These are phyloP conservation scores for Palloptera scutellata DNA, from an alignment of 2,888 invertebrate species.

Conservation along the genomic window DNA sequence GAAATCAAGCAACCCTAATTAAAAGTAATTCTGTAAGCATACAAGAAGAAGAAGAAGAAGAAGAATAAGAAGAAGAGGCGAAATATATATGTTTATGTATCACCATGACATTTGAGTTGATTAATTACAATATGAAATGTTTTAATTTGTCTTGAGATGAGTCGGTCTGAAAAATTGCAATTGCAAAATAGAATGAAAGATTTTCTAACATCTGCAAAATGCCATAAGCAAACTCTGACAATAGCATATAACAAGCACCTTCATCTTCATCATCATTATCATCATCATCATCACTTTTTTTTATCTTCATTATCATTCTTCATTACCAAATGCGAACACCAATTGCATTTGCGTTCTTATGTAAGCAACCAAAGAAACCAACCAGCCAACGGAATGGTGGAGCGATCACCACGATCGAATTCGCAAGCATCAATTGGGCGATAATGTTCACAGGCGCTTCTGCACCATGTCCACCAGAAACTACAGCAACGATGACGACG, in stretches of 20 bases:
- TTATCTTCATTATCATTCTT: not conserved
- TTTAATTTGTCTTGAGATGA: too few species aligned
- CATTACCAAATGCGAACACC: not conserved
- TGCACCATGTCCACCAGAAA: slow-evolving; percentile 14
- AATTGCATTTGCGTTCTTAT: not conserved
- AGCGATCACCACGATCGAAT: not conserved
- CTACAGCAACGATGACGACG: not conserved
- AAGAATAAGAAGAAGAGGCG: too few species aligned
- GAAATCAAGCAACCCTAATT: not conserved
- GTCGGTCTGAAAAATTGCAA: too few species aligned
- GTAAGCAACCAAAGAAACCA: not conserved
- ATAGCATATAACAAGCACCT: not conserved
- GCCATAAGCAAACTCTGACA: not conserved
- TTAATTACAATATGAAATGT: too few species aligned
- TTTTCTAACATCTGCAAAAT: not conserved
- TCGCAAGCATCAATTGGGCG: slow-evolving; percentile 3
- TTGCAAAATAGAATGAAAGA: too few species aligned
- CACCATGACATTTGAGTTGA: too few species aligned
- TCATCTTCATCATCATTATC: not conserved
- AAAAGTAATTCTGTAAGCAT: too few species aligned
- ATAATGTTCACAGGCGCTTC: slow-evolving; percentile 31
- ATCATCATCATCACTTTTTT: not conserved
- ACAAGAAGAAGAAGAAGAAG: too few species aligned
- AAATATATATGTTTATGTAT: too few species aligned
- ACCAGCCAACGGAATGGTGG: not conserved